phyloP scores from a whole-genome alignment of 2,113 vertebrate species.

The Thalassarche chlororhynchos region DNA sequence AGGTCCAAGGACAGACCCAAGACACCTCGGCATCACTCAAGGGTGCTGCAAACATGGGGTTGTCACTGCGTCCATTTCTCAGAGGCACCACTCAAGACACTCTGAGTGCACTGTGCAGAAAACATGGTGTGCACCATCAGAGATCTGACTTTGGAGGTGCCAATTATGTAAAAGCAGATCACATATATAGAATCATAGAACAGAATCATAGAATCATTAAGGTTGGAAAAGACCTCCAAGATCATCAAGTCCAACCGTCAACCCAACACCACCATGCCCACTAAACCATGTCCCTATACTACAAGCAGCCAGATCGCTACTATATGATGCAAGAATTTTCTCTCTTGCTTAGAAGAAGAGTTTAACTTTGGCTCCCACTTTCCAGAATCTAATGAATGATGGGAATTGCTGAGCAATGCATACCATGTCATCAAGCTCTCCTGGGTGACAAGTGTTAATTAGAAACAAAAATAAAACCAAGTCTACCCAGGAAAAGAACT shows the following conservation, averaged over 20 bases:
- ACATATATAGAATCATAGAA: too few relatives aligned
- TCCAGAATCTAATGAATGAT: not conserved
- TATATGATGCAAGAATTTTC: not conserved
- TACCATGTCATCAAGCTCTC: not conserved
- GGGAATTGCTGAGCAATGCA: not conserved
- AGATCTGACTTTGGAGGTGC: not conserved
- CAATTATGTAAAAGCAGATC: not conserved
- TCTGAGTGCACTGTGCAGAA: not conserved
- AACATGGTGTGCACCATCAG: fast-evolving
- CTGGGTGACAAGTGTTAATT: not conserved
- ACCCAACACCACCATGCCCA: too few relatives aligned
- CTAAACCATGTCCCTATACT: not conserved
- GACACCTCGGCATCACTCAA: not conserved
- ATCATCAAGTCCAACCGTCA: too few relatives aligned
- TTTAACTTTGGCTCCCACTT: not conserved
- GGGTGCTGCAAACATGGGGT: not conserved
- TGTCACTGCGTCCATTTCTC: not conserved
- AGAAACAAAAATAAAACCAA: not conserved
- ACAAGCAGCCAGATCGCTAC: not conserved
- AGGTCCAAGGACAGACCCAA: not conserved
- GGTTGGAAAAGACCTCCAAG: too few relatives aligned
- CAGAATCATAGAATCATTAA: too few relatives aligned
- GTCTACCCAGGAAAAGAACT: not conserved
- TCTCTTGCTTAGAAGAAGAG: not conserved
- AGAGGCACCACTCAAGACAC: not conserved